These are phyloP conservation scores for Proisotoma minuta DNA, from an alignment of 2,888 invertebrate species.

Conservation along the genomic window DNA sequence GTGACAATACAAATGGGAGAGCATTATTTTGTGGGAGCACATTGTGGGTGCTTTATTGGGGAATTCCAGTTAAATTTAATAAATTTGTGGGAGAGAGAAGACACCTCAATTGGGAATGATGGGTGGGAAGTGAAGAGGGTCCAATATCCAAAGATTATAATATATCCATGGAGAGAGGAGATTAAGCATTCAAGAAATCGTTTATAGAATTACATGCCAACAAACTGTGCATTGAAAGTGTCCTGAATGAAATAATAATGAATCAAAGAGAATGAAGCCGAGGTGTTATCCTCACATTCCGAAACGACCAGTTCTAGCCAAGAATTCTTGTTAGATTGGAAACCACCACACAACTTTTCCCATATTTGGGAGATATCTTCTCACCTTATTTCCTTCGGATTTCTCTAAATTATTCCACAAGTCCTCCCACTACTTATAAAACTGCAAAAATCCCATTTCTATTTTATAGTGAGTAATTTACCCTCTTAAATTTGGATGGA, in stretches of 20 bases:
- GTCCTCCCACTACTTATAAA: too few species aligned
- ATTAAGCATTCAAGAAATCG: conserved; percentile 10
- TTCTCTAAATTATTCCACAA: neutral
- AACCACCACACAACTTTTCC: conserved; percentile 17
- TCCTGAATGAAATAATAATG: conserved; percentile 19
- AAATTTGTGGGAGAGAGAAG: neutral
- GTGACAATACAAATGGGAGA: neutral
- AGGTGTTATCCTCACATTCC: conserved; percentile 21
- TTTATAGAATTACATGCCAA: conserved; percentile 13
- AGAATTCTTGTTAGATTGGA: conserved; percentile 20
- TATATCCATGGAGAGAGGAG: conserved; percentile 1
- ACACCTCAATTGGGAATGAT: neutral
- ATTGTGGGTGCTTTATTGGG: neutral
- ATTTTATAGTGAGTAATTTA: too few species aligned
- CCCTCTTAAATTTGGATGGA: too few species aligned
- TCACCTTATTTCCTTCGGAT: conserved; percentile 4
- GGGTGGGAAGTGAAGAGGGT: neutral
- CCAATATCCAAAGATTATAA: neutral
- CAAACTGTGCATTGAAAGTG: conserved; percentile 9
- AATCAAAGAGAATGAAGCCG: conserved; percentile 7
- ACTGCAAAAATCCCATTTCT: too few species aligned
- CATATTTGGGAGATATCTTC: conserved; percentile 22
- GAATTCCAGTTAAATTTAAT: neutral
- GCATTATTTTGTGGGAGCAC: neutral
- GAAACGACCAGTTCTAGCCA: conserved; percentile 7